Conservation (phyloP, 2,888 invertebrate genomes). For the Drosophila paracracens region DNA sequence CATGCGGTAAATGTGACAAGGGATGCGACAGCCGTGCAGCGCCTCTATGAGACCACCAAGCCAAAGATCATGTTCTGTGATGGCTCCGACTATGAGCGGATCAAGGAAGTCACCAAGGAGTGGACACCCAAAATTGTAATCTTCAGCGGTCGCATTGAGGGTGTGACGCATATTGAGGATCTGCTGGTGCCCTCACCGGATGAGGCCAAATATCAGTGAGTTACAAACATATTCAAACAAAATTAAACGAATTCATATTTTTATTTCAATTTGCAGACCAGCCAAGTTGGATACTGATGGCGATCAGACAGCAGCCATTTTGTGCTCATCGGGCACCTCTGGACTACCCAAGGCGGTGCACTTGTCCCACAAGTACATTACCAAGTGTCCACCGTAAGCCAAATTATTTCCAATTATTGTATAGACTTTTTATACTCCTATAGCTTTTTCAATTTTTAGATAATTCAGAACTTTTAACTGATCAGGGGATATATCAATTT, state of each 20-base stretch:
- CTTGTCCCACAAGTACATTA: constrained; percentile 53
- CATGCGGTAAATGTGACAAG: constrained; percentile 53
- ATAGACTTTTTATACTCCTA: neutral
- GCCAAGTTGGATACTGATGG: constrained; percentile 24
- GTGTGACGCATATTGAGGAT: constrained; percentile 47
- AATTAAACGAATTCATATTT: neutral
- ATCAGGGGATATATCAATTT: neutral
- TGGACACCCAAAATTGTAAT: constrained; percentile 54
- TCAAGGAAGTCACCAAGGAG: constrained; percentile 54
- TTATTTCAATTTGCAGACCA: constrained; percentile 35
- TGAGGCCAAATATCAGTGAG: constrained; percentile 48
- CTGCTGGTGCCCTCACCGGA: constrained; percentile 39
- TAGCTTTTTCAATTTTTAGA: neutral
- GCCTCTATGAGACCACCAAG: constrained; percentile 51
- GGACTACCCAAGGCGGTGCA: constrained; percentile 73
- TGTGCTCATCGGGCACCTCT: constrained; percentile 76
- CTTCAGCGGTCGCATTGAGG: constrained; percentile 47
- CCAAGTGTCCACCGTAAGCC: constrained; percentile 41
- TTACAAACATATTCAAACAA: neutral
- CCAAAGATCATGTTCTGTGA: constrained; percentile 77
- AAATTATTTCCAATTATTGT: neutral
- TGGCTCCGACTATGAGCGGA: constrained; percentile 47
- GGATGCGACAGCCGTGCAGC: constrained; percentile 39
- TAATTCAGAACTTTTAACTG: neutral
- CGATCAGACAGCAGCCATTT: constrained; percentile 58